Percentiles rank a stretch among this genome's conserved stretches.
Evolutionary conservation across 2,113 vertebrate genomes (phyloP).

Genomic region (Salvelinus namaycush): DNA sequence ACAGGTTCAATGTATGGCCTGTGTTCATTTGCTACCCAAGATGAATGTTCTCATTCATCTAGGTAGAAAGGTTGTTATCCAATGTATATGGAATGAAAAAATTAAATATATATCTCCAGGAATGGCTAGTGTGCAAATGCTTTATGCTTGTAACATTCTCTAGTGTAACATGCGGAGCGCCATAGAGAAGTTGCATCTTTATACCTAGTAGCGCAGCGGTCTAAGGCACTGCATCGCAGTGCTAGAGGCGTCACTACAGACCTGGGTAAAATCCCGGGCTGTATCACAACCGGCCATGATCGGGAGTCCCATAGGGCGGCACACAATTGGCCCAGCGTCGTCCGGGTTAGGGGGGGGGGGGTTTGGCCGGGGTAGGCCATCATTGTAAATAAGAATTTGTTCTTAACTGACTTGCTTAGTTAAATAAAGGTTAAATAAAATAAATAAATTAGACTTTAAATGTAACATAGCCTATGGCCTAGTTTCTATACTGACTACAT

Average conservation of each 20-base stretch:
- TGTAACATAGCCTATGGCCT: neutral
- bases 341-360: too few species aligned
- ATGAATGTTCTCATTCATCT: conserved; percentile 14
- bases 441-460: neutral
- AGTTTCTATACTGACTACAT: neutral
- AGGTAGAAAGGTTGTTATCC: neutral
- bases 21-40: conserved; percentile 14
- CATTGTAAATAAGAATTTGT: too few species aligned
- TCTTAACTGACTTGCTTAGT: too few species aligned
- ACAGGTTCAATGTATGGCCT: too few species aligned
- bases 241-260: too few species aligned
- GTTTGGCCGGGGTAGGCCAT: too few species aligned
- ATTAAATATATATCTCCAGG: neutral
- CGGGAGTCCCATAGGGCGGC: too few species aligned
- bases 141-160: neutral
- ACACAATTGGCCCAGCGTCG: too few species aligned
- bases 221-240: too few species aligned
- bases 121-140: neutral
- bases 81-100: neutral
- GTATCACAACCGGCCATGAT: too few species aligned
- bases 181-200: neutral
- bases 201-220: neutral
- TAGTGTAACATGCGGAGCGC: neutral
- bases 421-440: too few species aligned
- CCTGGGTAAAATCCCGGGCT: too few species aligned